Evolutionary conservation across 2,797 vertebrate species (phyloP), one percentile per base, ranked within the genome.

Genomic region (Hylomyscus alleni): DNA sequence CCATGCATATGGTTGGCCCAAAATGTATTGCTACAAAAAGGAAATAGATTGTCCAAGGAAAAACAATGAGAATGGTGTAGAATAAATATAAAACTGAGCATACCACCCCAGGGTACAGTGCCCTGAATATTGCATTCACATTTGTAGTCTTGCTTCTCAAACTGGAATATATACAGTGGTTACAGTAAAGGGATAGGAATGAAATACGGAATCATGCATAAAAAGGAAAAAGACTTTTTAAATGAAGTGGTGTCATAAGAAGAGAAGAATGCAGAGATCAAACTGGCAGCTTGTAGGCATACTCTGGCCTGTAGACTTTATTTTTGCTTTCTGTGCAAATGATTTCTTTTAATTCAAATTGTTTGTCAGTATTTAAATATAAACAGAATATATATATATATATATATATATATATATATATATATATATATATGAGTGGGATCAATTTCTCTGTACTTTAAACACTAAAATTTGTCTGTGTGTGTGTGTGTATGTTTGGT

Each of bases 41-140:
- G 50, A 94, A 78, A 40, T 76, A 81, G 62, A 54, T 50, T 80
- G 65, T 93, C 77, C 90, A 88, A 72, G n/a, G 90, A 90, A 88
- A 90, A 78, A 17, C 29, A 2, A 17, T 31, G 34, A 40, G 77
- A 77, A 89, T 65, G 54, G 9, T 62, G 65, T 78, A 87, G 50
- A 88, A n/a, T 72, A 75, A 90, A 94, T 91, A 1, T 83, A 50
- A 96, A 83, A 89, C 56, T 58, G 34, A 84, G 24, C 78, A 50
- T 81, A n/a, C n/a, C 14, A 58, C 37, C 54, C 65, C 75, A 82
- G 47, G 75, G 26, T 76, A 37, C 29, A 91, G 22, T 95, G 69
- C 19, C 44, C 62, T 84, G 15, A 91, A 40, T 19, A 34, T 82
- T 77, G n/a, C 26, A n/a, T 80, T 80, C 47, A 67, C 37, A 85